Evolutionary conservation across 2,797 vertebrate species (phyloP).

Genomic region (Harpagifer antarcticus): DNA sequence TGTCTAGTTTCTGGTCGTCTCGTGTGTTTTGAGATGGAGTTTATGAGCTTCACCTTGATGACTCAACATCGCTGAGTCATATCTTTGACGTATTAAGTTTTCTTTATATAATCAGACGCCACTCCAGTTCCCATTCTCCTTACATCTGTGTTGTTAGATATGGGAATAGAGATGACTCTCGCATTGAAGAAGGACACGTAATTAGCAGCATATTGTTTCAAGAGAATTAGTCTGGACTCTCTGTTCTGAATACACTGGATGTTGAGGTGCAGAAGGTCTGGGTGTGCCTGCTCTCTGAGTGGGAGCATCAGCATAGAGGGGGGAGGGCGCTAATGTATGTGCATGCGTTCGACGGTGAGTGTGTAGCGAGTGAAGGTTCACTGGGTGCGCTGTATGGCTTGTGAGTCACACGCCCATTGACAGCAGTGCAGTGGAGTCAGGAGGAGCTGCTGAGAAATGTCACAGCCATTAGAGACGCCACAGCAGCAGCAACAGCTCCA

Average conservation of each 20-base stretch:
- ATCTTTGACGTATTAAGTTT: slow-evolving; percentile 43
- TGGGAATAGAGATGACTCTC: neutral
- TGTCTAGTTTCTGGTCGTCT: too few species aligned
- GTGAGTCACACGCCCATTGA: slow-evolving; percentile 83
- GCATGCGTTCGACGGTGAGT: slow-evolving; percentile 53
- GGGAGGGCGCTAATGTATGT: slow-evolving; percentile 48
- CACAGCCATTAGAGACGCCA: slow-evolving; percentile 72
- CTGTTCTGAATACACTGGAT: slow-evolving; percentile 46
- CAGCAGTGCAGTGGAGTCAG: slow-evolving; percentile 81
- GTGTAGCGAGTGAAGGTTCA: slow-evolving; percentile 71
- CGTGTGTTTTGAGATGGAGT: slow-evolving; percentile 15
- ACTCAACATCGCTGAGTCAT: slow-evolving; percentile 69
- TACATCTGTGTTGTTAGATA: slow-evolving; percentile 1
- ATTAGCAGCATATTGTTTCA: slow-evolving; percentile 25
- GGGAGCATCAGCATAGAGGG: slow-evolving; percentile 43
- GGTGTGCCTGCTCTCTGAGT: slow-evolving; percentile 72
- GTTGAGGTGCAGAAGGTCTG: slow-evolving; percentile 62
- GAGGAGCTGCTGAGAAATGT: slow-evolving; percentile 81
- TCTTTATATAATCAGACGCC: slow-evolving; percentile 34
- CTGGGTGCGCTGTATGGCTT: slow-evolving; percentile 72
- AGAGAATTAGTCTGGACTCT: slow-evolving; percentile 15
- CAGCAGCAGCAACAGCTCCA: slow-evolving; percentile 55
- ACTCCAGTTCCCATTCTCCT: slow-evolving; percentile 13
- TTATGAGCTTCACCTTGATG: slow-evolving; percentile 59
- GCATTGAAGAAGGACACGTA: neutral